These are phyloP conservation scores for Sebastes nivosus DNA, from an alignment of 2,797 vertebrate species.

Conservation along the genomic window DNA sequence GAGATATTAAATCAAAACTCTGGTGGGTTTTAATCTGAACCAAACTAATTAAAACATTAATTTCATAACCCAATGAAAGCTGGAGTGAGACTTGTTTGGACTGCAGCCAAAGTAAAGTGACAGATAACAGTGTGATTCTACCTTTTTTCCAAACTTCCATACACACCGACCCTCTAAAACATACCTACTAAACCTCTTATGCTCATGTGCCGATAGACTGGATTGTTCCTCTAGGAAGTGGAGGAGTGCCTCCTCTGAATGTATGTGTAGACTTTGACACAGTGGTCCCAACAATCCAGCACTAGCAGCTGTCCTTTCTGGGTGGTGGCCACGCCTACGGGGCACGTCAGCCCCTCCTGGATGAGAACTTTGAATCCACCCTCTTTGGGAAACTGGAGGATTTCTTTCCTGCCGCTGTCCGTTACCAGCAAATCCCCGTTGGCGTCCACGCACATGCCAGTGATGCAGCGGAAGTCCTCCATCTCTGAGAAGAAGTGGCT, in stretches of 20 bases:
- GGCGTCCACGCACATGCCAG: constrained; percentile 96
- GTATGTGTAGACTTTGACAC: constrained; percentile 97
- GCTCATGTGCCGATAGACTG: constrained; percentile 7
- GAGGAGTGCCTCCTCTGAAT: constrained; percentile 88
- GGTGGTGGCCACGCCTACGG: constrained; percentile 93
- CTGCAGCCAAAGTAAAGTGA: constrained; percentile 62
- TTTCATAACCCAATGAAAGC: constrained; percentile 37
- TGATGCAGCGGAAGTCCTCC: constrained; percentile 97
- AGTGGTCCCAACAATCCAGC: constrained; percentile 98
- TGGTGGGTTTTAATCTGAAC: constrained; percentile 17
- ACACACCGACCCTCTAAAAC: constrained; percentile 12
- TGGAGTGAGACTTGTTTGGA: constrained; percentile 37
- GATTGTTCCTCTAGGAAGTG: constrained; percentile 69
- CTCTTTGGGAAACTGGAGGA: constrained; percentile 95
- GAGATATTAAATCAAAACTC: constrained; percentile 32
- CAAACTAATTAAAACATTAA: constrained; percentile 1
- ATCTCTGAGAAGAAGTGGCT: constrained; percentile 97
- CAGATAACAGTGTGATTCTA: constrained; percentile 32
- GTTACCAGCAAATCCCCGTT: constrained; percentile 95
- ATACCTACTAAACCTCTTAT: constrained; percentile 5
- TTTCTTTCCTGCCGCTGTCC: constrained; percentile 94
- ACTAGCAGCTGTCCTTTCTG: constrained; percentile 97
- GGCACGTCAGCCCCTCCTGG: constrained; percentile 93
- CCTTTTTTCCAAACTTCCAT: constrained; percentile 1
- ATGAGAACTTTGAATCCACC: constrained; percentile 93